Evolutionary conservation across 53 echinoderm and acorn worm species (phyloP).

Genomic region (Henricia sp.): DNA sequence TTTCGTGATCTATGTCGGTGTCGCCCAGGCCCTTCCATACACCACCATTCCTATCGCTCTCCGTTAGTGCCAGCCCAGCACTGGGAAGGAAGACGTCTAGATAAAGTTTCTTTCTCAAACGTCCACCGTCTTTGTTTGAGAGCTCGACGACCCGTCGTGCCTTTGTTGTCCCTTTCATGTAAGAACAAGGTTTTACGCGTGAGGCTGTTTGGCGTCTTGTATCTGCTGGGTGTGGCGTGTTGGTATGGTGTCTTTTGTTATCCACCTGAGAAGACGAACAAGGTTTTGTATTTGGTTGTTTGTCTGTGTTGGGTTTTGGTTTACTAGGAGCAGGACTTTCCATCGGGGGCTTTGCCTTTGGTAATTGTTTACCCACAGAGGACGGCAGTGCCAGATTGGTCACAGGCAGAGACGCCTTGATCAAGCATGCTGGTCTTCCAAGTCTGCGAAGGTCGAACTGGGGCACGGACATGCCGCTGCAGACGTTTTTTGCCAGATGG

Average conservation of each 20-base stretch:
- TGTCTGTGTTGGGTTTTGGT: not conserved
- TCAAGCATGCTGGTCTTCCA: not conserved
- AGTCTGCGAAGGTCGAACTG: not conserved
- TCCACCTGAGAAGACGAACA: too few species aligned
- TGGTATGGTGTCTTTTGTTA: too few species aligned
- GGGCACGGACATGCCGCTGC: slow-evolving; percentile 26
- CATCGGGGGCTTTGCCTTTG: too few species aligned
- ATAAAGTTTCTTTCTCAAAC: slow-evolving; percentile 37
- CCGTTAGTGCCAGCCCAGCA: not conserved
- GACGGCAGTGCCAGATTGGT: not conserved
- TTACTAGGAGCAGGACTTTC: not conserved
- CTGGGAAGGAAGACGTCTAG: slow-evolving; percentile 37
- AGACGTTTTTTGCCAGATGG: slow-evolving; percentile 29
- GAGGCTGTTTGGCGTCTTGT: not conserved
- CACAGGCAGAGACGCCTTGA: not conserved
- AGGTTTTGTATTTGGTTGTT: too few species aligned
- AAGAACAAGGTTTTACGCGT: not conserved
- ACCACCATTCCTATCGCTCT: not conserved
- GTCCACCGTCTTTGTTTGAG: slow-evolving; percentile 33
- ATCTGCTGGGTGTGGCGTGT: too few species aligned
- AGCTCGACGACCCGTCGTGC: slow-evolving; percentile 51
- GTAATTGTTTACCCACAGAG: too few species aligned
- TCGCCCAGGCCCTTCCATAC: not conserved
- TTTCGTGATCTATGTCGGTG: not conserved
- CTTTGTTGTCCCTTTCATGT: slow-evolving; percentile 22